Evolutionary conservation across 2,113 vertebrate genomes (phyloP).

Genomic region (Ardeotis arabs): DNA sequence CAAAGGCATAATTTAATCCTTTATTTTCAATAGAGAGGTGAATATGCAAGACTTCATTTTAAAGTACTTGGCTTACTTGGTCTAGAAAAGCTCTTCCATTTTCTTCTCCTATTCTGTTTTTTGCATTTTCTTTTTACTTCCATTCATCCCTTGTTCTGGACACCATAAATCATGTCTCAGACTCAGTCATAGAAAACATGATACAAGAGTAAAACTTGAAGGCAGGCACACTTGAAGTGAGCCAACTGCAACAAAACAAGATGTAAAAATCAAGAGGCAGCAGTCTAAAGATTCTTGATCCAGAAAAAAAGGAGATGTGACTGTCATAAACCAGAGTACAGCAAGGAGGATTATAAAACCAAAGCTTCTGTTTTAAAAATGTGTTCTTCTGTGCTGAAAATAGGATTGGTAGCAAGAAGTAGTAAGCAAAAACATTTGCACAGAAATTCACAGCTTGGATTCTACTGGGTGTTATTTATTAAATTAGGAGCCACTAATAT

Average conservation of each 20-base stretch:
- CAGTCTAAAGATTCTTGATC: not conserved
- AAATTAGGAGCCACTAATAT: not conserved
- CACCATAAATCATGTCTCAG: not conserved
- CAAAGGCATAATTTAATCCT: not conserved
- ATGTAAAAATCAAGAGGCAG: not conserved
- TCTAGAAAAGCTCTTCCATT: not conserved
- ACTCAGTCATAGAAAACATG: not conserved
- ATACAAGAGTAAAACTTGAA: not conserved
- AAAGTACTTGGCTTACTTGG: not conserved
- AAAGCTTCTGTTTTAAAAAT: slow-evolving; percentile 3
- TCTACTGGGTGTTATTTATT: slow-evolving; percentile 3
- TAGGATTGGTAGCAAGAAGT: not conserved
- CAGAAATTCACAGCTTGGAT: not conserved
- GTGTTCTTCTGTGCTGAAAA: not conserved
- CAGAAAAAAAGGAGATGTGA: not conserved
- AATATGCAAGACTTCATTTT: not conserved
- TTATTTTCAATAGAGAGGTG: not conserved
- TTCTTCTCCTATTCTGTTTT: not conserved
- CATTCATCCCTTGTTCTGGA: not conserved
- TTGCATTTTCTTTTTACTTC: not conserved
- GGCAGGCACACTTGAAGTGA: not conserved
- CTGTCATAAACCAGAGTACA: not conserved
- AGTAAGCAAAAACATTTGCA: not conserved
- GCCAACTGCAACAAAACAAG: not conserved
- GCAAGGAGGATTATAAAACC: not conserved